Percentiles rank a stretch among this genome's conserved stretches.
Evolutionary conservation across 2,113 vertebrate genomes (phyloP).

Genomic region (Urocolius indicus): DNA sequence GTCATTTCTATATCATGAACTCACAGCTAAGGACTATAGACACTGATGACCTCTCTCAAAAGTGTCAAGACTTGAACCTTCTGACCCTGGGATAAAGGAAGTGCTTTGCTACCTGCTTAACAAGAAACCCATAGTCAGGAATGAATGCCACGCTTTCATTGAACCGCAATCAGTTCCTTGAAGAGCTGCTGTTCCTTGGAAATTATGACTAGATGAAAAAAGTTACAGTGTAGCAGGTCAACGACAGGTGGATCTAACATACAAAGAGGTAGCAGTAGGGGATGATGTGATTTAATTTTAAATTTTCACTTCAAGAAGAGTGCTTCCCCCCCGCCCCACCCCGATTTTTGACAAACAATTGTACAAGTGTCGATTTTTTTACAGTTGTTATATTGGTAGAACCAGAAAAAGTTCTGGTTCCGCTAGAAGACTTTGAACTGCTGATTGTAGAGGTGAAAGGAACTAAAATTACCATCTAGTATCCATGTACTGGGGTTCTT

Average conservation of each 20-base stretch:
- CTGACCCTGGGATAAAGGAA: neutral
- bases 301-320: neutral
- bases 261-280: neutral
- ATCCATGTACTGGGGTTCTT: neutral
- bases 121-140: neutral
- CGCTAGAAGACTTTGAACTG: neutral
- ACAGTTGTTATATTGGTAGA: neutral
- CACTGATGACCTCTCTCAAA: neutral
- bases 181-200: neutral
- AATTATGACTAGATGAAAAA: neutral
- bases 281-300: neutral
- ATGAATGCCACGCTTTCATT: neutral
- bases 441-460: neutral
- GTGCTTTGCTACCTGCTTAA: neutral
- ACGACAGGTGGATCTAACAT: neutral
- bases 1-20: neutral
- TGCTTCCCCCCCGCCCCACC: neutral
- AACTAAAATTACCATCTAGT: neutral
- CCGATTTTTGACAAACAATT: neutral
- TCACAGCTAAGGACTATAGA: neutral
- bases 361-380: neutral
- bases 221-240: neutral
- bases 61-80: neutral
- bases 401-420: neutral
- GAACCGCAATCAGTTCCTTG: neutral